phyloP scores from a whole-genome alignment of 1,140 invertebrate genomes.

The Pseudomyrmex sp. region DNA sequence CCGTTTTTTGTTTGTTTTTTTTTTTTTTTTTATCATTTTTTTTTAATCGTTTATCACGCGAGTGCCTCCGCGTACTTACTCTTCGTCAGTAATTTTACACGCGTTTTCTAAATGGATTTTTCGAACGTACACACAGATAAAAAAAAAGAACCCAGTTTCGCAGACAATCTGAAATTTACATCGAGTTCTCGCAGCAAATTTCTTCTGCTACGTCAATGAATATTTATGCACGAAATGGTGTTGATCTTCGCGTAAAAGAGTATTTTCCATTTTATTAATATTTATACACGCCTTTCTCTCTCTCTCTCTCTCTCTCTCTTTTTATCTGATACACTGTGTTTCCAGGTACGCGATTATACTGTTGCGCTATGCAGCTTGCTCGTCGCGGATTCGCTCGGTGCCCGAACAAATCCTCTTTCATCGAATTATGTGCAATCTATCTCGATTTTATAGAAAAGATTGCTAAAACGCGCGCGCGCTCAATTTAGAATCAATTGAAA shows the following conservation, averaged over 20 bases:
- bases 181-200: not conserved
- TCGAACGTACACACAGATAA: not conserved
- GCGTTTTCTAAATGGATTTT: not conserved
- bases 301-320: not conserved
- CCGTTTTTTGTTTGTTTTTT: no score
- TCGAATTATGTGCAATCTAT: not conserved
- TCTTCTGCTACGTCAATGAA: slow-evolving; percentile 25
- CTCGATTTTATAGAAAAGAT: not conserved
- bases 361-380: no score
- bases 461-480: not conserved
- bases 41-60: no score
- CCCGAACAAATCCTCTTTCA: not conserved
- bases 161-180: slow-evolving; percentile 22
- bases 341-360: not conserved
- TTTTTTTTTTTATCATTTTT: no score
- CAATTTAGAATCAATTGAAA: slow-evolving; percentile 8
- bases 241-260: not conserved
- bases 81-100: slow-evolving; percentile 4
- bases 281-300: not conserved
- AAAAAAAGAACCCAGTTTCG: not conserved
- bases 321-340: no score
- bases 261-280: slow-evolving; percentile 26
- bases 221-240: slow-evolving; percentile 6
- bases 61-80: not conserved
- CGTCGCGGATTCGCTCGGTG: not conserved